Evolutionary conservation across 2,113 vertebrate genomes (phyloP), one percentile per base, ranked within the genome.

Genomic region (Orthonyx spaldingii): DNA sequence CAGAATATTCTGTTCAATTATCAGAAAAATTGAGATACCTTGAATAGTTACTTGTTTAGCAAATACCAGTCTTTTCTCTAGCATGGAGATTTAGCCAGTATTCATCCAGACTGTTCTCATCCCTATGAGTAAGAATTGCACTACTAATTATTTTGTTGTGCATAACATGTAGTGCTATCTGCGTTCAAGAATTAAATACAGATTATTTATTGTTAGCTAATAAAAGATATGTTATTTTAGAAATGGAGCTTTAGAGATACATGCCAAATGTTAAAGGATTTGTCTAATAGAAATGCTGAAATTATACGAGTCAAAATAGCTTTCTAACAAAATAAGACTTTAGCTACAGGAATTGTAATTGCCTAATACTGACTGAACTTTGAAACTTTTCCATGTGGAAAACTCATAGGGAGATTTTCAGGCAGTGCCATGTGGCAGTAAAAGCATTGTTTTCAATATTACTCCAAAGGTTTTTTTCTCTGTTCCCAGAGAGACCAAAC

Each of bases 381-480:
- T 28, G 47, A 77, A 84, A 61, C 44, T 52, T 72, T 14, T 47
- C 35, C 9, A 9, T 7, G 11, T 63, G 27, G 68, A 84, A 91
- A n/a, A 13, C 11, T 53, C 70, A 32, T 22, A 23, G 44, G 41
- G 60, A 77, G 53, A 35, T 53, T 77, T 88, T 72, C 23, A 80
- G 72, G 33, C 18, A 44, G n/a, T 44, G 11, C 24, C 1, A 0
- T 16, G 16, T 52, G 30, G 84, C 18, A 76, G 10, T 18, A 72
- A 52, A 39, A 64, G 8, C 20, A 3, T 1, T 42, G 13, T 1
- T 35, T 83, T 52, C 0, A 3, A 1, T 65, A 44, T 32, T 4
- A 4, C 10, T 22, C 44, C 46, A 9, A 16, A 80, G 74, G 15
- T 59, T 47, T 42, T 42, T 35, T 83, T 66, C 20, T 55, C 19